Base-by-base conservation (phyloP, 2,113 vertebrate species). In the Hypanus sabinus region DNA sequence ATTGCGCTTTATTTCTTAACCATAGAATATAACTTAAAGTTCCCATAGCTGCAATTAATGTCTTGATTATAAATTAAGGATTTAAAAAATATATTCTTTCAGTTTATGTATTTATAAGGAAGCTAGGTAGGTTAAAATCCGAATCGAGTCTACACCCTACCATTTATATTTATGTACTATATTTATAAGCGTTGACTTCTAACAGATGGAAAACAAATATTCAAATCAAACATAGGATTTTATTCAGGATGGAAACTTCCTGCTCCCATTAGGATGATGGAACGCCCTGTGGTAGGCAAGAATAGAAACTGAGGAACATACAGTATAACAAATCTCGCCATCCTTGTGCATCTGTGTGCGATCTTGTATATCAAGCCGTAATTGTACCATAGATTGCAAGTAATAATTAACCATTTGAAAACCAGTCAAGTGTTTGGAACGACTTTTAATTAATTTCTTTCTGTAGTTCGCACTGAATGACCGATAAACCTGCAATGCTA, bases 191-290 rank as follows among this genome's bases (percentile, higher is more conserved):
- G 30, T 14, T 90, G 60, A 33, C 30, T 68, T n/a, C 60, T 30
- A 87, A 65, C 60, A 90, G 85, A 90, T 62, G 38, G 83, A 46
- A 85, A 60, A 85, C 81, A 60, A 55, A 62, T 87, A 87, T 60
- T 90, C n/a, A 65, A 33, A 90, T 73, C 70, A 93, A 93, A 75
- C 73, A 36, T 27, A 55, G 36, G 38, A 55, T 73, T 16, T 38
- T 73, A 93, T 93, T 93, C 36, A 16, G 68, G 36, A 11, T 75
- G 71, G 10, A 93, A 93, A 93, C 91, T 93, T 93, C 36, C 38
- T 93, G 60, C 68, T 75, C 38, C 22, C 36, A 73, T 73, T 93
- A 73, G 62, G 7, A 73, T 71, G 70, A 71, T 71, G 22, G 68
- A 33, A 46, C 68, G 71, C 9, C 14, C 38, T 73, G 91, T 30